Evolutionary conservation across 2,888 invertebrate genomes (phyloP), one percentile per base, ranked within the genome.

Genomic region (Gisinianus flammeolus): DNA sequence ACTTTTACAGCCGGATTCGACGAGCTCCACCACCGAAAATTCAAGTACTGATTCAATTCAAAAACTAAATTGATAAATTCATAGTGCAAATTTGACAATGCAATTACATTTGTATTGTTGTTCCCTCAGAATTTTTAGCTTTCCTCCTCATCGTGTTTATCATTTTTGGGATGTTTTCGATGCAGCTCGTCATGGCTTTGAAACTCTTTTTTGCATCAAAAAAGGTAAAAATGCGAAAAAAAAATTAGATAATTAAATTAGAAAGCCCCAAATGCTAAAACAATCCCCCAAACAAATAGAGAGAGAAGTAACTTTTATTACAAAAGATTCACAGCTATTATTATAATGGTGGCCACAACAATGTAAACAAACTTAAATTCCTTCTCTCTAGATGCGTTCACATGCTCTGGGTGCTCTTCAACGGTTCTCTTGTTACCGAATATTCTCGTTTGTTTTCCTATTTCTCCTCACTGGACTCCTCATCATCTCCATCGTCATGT

Each of bases 401-500:
- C 56, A 68, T 30, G 28, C 54, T 8, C 16, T 69, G 2, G 30
- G 52, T 22, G 66, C 76, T 56, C 56, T 70, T 10, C 69, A 76
- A 22, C 68, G 68, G 62, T 70, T 76, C 58, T 69, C 76, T 0
- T 76, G 76, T n/a, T 76, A 70, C 70, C 69, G 76, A 33, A 69
- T 76, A 6, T 76, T 69, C 70, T 76, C 76, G 19, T 62, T 54
- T 44, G 70, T 76, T 0, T 76, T 58, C 28, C 28, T 72, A 5
- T 58, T 31, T 31, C 52, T 44, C 19, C 69, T 33, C 10, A 22
- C 44, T 22, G 4, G 30, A 12, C 22, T 72, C 33, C 56, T 72
- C 22, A 28, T 58, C 8, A 22, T 58, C 8, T 58, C 56, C 12
- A 33, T 56, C 24, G 44, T 69, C 35, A 44, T 52, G 26, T 33